Evolutionary conservation across 2,113 vertebrate species (phyloP), one percentile per base, ranked within the genome.

Genomic region (Cynoglossus semilaevis): DNA sequence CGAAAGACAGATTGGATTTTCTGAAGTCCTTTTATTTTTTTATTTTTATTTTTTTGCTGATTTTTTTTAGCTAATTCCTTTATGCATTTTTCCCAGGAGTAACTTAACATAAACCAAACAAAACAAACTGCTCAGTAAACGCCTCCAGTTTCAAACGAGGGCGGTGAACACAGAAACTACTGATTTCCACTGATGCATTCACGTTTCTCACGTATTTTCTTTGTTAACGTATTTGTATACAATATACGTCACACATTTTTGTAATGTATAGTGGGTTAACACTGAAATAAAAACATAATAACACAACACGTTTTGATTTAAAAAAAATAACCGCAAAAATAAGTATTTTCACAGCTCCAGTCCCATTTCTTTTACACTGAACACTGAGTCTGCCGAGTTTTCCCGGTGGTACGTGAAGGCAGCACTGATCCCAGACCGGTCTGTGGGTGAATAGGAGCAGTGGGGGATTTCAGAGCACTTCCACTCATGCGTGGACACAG

Each of bases 131-230:
- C 63, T 53, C 48, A 4, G 15, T 41, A 48, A 72, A 76, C 61
- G 62, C 77, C 67, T 76, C 64, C 66, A 65, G 41, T 80, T 85
- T 86, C 38, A 85, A 75, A 81, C 36, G 63, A 71, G 71, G 45
- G 71, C 68, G 70, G 72, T 19, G 65, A 80, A 70, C 43, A 18
- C 45, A 50, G 45, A 58, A 70, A 74, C 36, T 40, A 52, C 17
- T 2, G 2, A 51, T 52, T 42, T 77, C 63, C 53, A 0, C 37
- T 2, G 64, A 2, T 55, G 12, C 58, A 9, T 82, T 87, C 53
- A 40, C 0, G 42, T 35, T 13, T 18, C 9, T 50, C 47, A 15
- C 4, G 79, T 58, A 60, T 76, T 70, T 1, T 40, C 1, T 1
- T 0, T 1, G 1, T 1, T 1, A n/a, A n/a, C n/a, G n/a, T n/a